A percentile compares a stretch with the other conserved stretches of the same genome.
These are phyloP conservation scores for Cryptoblepharus egeriae DNA, from an alignment of 2,797 vertebrate genomes.

Conservation along the genomic window DNA sequence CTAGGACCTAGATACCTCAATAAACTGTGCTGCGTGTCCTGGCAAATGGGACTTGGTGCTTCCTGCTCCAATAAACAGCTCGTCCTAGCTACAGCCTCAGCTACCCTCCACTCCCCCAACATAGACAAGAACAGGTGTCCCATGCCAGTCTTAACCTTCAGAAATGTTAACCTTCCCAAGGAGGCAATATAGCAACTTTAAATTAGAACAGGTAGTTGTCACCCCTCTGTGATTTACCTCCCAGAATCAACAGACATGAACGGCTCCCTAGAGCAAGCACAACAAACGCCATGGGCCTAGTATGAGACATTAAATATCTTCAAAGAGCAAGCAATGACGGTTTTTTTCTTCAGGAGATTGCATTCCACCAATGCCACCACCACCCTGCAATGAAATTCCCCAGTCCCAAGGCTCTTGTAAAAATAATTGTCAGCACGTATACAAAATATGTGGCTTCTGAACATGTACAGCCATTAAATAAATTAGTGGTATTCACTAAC, in stretches of 20 bases:
- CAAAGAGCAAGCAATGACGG: not conserved
- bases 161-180: constrained; percentile 5
- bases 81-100: not conserved
- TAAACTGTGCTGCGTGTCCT: not conserved
- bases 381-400: not conserved
- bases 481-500: not conserved
- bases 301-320: not conserved
- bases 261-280: not conserved
- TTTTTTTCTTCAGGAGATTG: not conserved
- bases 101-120: not conserved
- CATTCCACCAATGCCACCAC: not conserved
- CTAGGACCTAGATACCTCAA: not conserved
- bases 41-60: not conserved
- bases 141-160: not conserved
- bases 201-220: constrained; percentile 22
- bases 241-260: not conserved
- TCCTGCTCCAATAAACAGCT: not conserved
- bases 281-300: not conserved
- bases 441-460: not conserved
- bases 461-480: not conserved
- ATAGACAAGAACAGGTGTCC: constrained; percentile 27
- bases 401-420: too few relatives aligned
- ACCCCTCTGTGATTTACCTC: not conserved
- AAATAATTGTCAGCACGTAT: not conserved
- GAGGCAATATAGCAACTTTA: not conserved